Conservation (phyloP, 2,888 invertebrate species). For the Dynastes grantii region DNA sequence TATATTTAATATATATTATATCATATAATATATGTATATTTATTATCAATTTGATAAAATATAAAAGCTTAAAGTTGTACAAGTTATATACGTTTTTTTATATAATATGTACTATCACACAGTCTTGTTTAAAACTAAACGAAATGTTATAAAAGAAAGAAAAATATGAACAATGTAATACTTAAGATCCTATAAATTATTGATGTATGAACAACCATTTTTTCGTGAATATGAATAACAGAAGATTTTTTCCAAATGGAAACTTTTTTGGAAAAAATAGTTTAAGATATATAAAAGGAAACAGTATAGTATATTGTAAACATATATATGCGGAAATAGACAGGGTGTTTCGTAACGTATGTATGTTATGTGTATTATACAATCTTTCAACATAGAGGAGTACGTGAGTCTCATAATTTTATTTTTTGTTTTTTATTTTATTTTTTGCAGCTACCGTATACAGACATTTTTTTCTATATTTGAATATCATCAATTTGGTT, state of each 20-base stretch:
- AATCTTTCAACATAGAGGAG: slow-evolving; percentile 2
- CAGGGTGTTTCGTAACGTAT: neutral
- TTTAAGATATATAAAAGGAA: no score
- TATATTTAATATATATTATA: slow-evolving; percentile 48
- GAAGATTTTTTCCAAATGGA: no score
- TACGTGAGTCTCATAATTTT: slow-evolving; percentile 6
- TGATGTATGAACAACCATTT: no score
- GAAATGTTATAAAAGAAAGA: slow-evolving; percentile 15
- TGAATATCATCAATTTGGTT: neutral
- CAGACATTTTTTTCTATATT: slow-evolving; percentile 24
- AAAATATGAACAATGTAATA: slow-evolving; percentile 16
- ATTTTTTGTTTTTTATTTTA: slow-evolving; percentile 2
- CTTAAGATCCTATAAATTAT: neutral
- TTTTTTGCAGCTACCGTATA: slow-evolving; percentile 45
- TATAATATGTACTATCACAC: slow-evolving; percentile 57
- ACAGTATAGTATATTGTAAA: no score
- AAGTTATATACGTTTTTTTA: slow-evolving; percentile 24
- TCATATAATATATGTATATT: slow-evolving; percentile 10
- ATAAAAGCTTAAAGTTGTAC: slow-evolving; percentile 58
- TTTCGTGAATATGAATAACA: no score
- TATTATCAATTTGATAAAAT: slow-evolving; percentile 54
- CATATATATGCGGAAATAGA: neutral
- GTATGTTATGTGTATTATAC: slow-evolving; percentile 19
- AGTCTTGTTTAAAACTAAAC: slow-evolving; percentile 50
- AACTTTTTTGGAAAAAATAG: no score